Evolutionary conservation across 1,140 invertebrate genomes (phyloP).

Genomic region (Conus betulinus): DNA sequence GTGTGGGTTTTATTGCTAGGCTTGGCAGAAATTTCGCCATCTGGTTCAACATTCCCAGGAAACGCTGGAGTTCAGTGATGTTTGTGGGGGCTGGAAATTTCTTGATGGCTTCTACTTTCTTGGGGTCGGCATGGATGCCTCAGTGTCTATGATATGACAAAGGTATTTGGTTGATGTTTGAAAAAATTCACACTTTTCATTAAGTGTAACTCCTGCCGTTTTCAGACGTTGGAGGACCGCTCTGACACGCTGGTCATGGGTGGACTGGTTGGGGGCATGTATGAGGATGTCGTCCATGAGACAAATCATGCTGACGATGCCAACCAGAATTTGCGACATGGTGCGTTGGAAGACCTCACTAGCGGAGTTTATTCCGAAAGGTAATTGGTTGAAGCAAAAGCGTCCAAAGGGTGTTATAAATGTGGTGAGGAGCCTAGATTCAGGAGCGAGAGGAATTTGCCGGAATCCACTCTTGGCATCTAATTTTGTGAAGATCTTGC

Average conservation of each 20-base stretch:
- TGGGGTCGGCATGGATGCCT: conserved; percentile 61
- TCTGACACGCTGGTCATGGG: too few species aligned
- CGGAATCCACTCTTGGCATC: not conserved
- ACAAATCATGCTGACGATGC: too few species aligned
- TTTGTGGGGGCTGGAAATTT: conserved; percentile 65
- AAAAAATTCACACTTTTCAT: not conserved
- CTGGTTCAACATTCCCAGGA: conserved; percentile 42
- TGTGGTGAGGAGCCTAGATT: conserved; percentile 39
- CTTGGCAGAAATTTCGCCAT: conserved; percentile 40
- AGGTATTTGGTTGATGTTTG: conserved; percentile 23
- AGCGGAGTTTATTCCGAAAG: conserved; percentile 70
- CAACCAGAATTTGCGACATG: too few species aligned
- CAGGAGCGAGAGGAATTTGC: conserved; percentile 36
- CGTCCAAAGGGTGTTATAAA: conserved; percentile 72
- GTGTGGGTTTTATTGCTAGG: too few species aligned
- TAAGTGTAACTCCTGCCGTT: not conserved
- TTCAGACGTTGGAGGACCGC: not conserved
- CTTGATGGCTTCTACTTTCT: conserved; percentile 59
- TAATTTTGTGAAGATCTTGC: conserved; percentile 55
- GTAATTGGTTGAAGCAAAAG: conserved; percentile 70
- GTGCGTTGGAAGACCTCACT: conserved; percentile 43
- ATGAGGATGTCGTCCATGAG: too few species aligned
- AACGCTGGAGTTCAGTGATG: conserved; percentile 9
- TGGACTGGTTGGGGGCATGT: too few species aligned
- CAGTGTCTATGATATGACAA: conserved; percentile 34